A percentile compares a stretch with the other conserved stretches of the same genome.
phyloP scores from a whole-genome alignment of 2,888 invertebrate genomes.

The Tenthredo scrophulariae region DNA sequence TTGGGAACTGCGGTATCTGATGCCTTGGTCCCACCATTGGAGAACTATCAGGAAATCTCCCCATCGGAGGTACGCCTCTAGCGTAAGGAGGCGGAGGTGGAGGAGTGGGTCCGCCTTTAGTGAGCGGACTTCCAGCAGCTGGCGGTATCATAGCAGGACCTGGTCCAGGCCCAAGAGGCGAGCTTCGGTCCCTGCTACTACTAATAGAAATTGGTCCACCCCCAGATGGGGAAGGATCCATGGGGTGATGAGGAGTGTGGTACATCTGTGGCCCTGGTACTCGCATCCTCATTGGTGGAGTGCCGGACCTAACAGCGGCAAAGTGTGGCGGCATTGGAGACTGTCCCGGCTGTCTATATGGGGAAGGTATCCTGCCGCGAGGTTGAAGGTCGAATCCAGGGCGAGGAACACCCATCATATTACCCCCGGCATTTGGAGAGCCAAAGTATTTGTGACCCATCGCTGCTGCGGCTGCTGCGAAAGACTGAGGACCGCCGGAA shows the following conservation, averaged over 20 bases:
- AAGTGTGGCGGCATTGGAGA: conserved; percentile 73
- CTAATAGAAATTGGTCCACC: conserved; percentile 79
- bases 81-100: conserved; percentile 75
- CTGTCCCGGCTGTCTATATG: conserved; percentile 73
- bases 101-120: conserved; percentile 74
- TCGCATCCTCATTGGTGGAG: conserved; percentile 76
- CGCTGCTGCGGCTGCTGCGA: conserved; percentile 75
- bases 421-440: conserved; percentile 68
- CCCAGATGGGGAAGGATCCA: conserved; percentile 81
- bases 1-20: conserved; percentile 73
- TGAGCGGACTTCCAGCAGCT: conserved; percentile 76
- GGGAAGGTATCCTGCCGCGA: conserved; percentile 75
- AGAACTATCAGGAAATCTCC: conserved; percentile 69
- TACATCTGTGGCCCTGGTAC: conserved; percentile 76
- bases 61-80: conserved; percentile 73
- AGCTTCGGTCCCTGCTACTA: conserved; percentile 68
- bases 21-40: conserved; percentile 67
- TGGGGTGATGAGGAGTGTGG: conserved; percentile 78
- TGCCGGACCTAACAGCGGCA: conserved; percentile 71
- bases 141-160: conserved; percentile 75
- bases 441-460: conserved; percentile 78
- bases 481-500: conserved; percentile 72
- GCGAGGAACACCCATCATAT: conserved; percentile 70
- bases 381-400: conserved; percentile 73
- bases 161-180: conserved; percentile 69